Base-by-base conservation (phyloP, 2,113 vertebrate species). In the Indri indri region DNA sequence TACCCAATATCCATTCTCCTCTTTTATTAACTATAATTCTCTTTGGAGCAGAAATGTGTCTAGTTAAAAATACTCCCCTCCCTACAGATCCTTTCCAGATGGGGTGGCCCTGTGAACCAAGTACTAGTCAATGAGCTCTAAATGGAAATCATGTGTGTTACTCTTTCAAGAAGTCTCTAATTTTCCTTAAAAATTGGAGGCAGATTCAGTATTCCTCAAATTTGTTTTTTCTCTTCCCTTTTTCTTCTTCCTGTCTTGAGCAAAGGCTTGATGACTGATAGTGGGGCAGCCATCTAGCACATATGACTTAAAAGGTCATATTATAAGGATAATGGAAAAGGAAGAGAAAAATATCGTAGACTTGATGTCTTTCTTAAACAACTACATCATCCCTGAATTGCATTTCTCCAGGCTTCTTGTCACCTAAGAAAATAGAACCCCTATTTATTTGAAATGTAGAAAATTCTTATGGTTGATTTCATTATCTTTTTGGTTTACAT, bases 11-110 rank as follows among this genome's bases (percentile, higher is more conserved):
- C 94, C 40, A 92, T 71, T 87, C 74, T 92, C 74, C 40, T 94
- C 65, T 88, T 96, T 85, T 84, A 70, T 47, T 74, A 86, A 82
- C 34, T 87, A 1, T 94, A 87, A 74, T 88, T 83, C 27, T 92
- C 50, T 74, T 47, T 73, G 25, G n/a, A 84, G 34, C 61, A 79
- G 32, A 94, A 88, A 88, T 34, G 14, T 77, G 17, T 93, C 88
- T 82, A 57, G 14, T 68, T 90, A 83, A 94, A 94, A 94, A 68
- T 61, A 76, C 4, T 61, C 10, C 12, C 54, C 13, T 86, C 54
- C 71, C 61, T 42, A 30, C 17, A 81, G 22, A 11, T 86, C 6
- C 7, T 91, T 92, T 71, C 52, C 37, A 81, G 17, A 37, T 88
- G 34, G 0, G 27, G 42, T 91, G 27, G 40, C n/a, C 57, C 37